Conservation (phyloP, 2,888 invertebrate species). For the Aricia artaxerxes region DNA sequence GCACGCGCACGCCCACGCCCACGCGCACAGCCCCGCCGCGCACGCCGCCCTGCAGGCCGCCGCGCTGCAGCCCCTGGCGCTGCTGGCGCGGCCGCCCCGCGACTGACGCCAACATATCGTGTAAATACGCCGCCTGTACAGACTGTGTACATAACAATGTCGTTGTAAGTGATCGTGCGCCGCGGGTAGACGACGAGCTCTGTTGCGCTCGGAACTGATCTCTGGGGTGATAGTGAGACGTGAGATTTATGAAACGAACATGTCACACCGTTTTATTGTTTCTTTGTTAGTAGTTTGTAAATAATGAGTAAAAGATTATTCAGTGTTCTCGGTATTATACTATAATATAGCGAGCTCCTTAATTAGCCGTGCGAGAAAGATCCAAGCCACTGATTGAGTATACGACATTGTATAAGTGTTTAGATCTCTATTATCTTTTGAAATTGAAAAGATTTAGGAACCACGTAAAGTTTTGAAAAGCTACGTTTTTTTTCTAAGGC, state of each 20-base stretch:
- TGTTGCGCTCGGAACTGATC: conserved; percentile 34
- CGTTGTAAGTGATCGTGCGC: conserved; percentile 38
- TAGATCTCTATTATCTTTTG: background rate
- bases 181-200: conserved; percentile 35
- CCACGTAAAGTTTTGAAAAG: background rate
- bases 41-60: conserved; percentile 71
- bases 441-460: conserved; percentile 18
- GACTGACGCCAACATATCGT: conserved; percentile 59
- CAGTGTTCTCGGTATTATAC: conserved; percentile 22
- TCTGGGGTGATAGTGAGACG: conserved; percentile 4
- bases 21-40: conserved; percentile 53
- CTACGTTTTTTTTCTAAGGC: background rate
- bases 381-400: background rate
- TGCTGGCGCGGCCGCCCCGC: conserved; percentile 63
- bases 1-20: conserved; percentile 55
- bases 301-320: conserved; percentile 10
- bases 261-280: conserved; percentile 27
- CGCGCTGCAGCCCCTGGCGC: conserved; percentile 68
- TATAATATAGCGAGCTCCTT: background rate
- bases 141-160: conserved; percentile 43
- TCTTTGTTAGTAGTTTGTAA: conserved; percentile 26
- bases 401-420: background rate
- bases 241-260: conserved; percentile 10
- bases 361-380: background rate
- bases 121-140: conserved; percentile 46